Base-by-base conservation (phyloP, 2,888 invertebrate species). In the Anorthoa munda region DNA sequence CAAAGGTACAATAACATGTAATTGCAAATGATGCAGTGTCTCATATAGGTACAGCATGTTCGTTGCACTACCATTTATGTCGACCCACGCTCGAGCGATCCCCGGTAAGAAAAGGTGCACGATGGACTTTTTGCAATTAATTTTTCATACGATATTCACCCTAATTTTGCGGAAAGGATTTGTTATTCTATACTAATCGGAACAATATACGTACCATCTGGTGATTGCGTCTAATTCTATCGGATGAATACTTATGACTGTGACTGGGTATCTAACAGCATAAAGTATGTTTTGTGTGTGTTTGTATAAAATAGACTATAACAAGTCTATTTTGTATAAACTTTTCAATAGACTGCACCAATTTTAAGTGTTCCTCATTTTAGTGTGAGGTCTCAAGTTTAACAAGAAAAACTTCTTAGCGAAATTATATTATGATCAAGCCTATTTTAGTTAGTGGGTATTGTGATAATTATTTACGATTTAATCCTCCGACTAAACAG, bases 21-120 rank as follows among this genome's bases (percentile, higher is more conserved):
- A 96, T 96, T 96, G 96, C 95, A 95, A 96, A 96, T 95, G 95
- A 95, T 96, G 93, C 95, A 94, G 91, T 94, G 94, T 94, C 93
- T 94, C 93, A 93, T 93, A 90, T 92, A 87, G 81, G 78, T 86
- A 92, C 90, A 90, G 87, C 87, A 87, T 90, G 91, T 92, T 92
- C 90, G 90, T 87, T 93, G 92, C 91, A 92, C 92, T 94, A 92
- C 94, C 94, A 95, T 95, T 95, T 94, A 91, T 86, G 94, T 92
- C 92, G 88, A 82, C 95, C 96, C 93, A 95, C 95, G 94, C 93
- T 90, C 81, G 75, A 75, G 71, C 81, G 72, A 76, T 75, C 78
- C 72, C 61, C 45, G 46, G 60, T 83, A 79, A 84, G 86, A 72
- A 68, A 68, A 66, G 65, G 77, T 72, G 55, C 77, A 79, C 77